A percentile compares a stretch with the other conserved stretches of the same genome.
Evolutionary conservation across 2,888 invertebrate species (phyloP).

Genomic region (Caenorhabditis panamensis): DNA sequence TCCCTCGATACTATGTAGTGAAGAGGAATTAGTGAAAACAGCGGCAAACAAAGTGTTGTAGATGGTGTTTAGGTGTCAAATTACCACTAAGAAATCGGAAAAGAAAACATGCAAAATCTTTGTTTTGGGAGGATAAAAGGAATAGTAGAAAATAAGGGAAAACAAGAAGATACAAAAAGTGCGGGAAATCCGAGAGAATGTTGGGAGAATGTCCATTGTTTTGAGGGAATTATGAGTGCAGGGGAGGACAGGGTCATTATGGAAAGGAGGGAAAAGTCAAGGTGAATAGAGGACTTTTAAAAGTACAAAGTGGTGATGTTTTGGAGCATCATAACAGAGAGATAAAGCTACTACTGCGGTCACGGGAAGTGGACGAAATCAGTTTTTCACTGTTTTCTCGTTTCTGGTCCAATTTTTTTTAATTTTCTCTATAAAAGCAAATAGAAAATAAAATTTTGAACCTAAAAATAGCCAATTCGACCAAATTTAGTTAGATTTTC

Average conservation of each 20-base stretch:
- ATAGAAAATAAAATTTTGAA: too few relatives aligned
- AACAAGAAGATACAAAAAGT: constrained; percentile 13
- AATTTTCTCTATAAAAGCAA: too few relatives aligned
- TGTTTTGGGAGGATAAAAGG: background rate
- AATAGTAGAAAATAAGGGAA: constrained; percentile 7
- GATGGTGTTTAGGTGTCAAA: background rate
- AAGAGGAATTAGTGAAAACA: background rate
- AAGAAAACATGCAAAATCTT: too few relatives aligned
- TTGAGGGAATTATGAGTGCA: background rate
- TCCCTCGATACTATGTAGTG: too few relatives aligned
- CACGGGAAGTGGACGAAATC: too few relatives aligned
- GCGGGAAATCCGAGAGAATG: constrained; percentile 7
- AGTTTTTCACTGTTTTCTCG: too few relatives aligned
- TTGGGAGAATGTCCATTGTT: background rate
- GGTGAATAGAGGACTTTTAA: background rate
- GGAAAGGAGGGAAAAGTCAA: background rate
- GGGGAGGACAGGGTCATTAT: background rate
- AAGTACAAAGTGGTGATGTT: background rate
- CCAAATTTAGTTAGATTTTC: too few relatives aligned
- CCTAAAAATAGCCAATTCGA: too few relatives aligned
- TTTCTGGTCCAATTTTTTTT: too few relatives aligned
- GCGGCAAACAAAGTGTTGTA: background rate
- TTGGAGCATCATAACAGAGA: too few relatives aligned
- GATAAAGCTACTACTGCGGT: too few relatives aligned
- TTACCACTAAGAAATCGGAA: too few relatives aligned